These are phyloP conservation scores for Sebastes jordani DNA, from an alignment of 2,797 vertebrate species.

Conservation along the genomic window DNA sequence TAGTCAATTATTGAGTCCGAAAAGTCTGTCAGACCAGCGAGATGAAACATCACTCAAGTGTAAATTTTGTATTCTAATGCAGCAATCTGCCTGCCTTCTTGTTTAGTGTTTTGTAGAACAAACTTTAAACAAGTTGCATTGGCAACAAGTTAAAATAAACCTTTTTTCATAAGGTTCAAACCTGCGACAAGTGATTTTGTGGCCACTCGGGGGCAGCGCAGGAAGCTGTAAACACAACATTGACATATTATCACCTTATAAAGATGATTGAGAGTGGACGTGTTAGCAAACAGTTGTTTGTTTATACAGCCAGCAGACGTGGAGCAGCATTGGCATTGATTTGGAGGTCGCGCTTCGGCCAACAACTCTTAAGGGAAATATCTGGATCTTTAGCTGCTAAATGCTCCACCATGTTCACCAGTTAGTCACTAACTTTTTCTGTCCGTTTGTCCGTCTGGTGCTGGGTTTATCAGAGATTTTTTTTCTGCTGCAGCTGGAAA, in stretches of 20 bases:
- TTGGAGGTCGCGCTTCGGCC: neutral
- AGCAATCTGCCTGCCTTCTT: neutral
- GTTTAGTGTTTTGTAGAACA: neutral
- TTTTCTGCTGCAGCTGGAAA: neutral
- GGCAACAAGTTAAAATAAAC: neutral
- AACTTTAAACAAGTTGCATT: neutral
- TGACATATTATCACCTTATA: neutral
- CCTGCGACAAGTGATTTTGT: neutral
- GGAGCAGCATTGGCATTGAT: neutral
- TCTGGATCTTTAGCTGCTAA: neutral
- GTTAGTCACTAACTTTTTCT: neutral
- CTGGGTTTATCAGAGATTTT: too few species aligned
- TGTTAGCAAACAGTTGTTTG: neutral
- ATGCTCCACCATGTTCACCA: neutral
- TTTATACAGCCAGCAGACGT: neutral
- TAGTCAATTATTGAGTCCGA: neutral
- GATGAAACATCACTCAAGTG: neutral
- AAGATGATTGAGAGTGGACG: neutral
- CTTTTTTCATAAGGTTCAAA: neutral
- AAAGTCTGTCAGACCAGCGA: neutral
- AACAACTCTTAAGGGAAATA: neutral
- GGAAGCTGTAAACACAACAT: neutral
- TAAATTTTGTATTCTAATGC: neutral
- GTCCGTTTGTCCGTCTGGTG: neutral
- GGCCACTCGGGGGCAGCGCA: neutral